phyloP scores from a whole-genome alignment of 92 coral and sea anemone species.

The Bergia sp. region DNA sequence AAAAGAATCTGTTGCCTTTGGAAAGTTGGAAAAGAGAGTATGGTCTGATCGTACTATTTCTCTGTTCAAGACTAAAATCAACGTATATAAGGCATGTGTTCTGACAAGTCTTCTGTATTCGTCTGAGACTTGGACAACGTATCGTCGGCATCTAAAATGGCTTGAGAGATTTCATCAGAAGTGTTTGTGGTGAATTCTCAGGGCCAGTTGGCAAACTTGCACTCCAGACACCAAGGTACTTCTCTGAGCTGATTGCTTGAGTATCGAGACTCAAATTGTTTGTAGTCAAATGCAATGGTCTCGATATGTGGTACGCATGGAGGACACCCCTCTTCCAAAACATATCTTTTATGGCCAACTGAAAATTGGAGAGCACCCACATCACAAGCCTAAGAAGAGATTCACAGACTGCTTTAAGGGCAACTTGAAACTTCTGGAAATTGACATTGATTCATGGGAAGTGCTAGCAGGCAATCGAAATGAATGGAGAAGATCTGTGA shows the following conservation, averaged over 20 bases:
- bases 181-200: constrained; percentile 5
- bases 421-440: constrained; percentile 9
- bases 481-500: constrained; percentile 31
- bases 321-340: constrained; percentile 15
- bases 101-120: constrained; percentile 16
- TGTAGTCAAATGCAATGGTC: constrained; percentile 33
- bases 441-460: constrained; percentile 15
- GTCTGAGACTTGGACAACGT: constrained; percentile 24
- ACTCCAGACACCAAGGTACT: constrained; percentile 30
- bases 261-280: constrained; percentile 13
- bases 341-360: constrained; percentile 20
- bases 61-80: constrained; percentile 16
- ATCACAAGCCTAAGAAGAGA: constrained; percentile 32
- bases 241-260: constrained; percentile 23
- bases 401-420: constrained; percentile 10
- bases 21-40: constrained; percentile 5
- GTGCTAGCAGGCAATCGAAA: constrained; percentile 35
- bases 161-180: constrained; percentile 23
- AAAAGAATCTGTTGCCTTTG: constrained; percentile 2
- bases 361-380: not conserved
- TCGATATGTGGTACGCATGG: constrained; percentile 21
- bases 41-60: constrained; percentile 11
- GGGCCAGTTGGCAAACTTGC: not conserved
- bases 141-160: constrained; percentile 15
- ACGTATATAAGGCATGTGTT: constrained; percentile 14